Conservation (phyloP, 2,113 vertebrate genomes). For the Mustelus asterias region DNA sequence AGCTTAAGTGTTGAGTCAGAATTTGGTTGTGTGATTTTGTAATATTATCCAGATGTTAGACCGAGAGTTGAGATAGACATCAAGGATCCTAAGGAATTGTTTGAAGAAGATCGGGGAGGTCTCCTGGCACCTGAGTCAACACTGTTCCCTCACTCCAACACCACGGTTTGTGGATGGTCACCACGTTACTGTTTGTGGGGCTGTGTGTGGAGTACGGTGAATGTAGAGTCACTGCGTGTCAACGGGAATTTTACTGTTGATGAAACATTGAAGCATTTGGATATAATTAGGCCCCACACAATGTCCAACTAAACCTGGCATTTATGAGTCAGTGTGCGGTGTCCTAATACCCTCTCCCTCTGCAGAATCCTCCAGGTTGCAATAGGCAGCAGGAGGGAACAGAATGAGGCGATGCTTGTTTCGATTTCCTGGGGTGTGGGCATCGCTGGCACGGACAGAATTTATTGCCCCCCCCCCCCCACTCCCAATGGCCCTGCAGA, state of each 20-base stretch:
- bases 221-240: background rate
- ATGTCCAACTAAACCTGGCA: background rate
- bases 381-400: background rate
- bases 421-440: background rate
- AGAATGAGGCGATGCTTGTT: background rate
- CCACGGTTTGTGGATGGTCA: background rate
- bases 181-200: background rate
- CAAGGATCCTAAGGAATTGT: background rate
- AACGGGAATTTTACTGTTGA: background rate
- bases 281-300: background rate
- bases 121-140: background rate
- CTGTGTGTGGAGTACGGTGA: background rate
- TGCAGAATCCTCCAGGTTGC: background rate
- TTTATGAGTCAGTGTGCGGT: background rate
- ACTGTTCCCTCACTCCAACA: background rate
- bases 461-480: background rate
- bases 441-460: background rate
- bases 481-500: background rate
- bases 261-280: background rate
- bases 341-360: background rate
- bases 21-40: background rate
- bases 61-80: background rate
- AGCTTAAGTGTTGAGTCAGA: background rate
- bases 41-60: background rate
- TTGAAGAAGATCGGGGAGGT: background rate